A percentile compares a stretch with the other conserved stretches of the same genome.
Conservation (phyloP, 2,113 vertebrate genomes). For the Pseudopipra pipra region DNA sequence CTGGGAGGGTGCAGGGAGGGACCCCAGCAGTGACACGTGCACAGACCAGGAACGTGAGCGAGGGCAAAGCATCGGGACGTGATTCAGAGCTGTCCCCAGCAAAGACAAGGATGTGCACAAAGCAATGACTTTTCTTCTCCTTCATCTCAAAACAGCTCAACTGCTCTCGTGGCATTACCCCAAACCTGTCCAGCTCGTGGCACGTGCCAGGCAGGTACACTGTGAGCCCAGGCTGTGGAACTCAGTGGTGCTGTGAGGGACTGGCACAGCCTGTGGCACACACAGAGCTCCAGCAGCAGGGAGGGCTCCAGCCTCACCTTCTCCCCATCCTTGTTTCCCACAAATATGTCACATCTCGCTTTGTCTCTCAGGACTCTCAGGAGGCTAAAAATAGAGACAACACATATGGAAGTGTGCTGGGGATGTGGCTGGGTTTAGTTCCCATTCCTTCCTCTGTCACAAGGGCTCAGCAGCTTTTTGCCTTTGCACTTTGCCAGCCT, state of each 20-base stretch:
- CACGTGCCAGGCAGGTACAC: fast-evolving
- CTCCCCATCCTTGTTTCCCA: not conserved
- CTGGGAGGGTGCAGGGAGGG: not conserved
- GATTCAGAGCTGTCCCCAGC: not conserved
- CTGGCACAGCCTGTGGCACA: not conserved
- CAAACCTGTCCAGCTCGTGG: not conserved
- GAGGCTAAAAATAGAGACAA: not conserved
- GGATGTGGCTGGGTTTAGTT: not conserved
- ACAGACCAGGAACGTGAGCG: fast-evolving
- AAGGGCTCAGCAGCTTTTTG: not conserved
- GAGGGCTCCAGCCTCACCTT: not conserved
- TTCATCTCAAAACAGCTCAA: not conserved
- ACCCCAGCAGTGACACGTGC: fast-evolving
- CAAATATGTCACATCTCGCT: not conserved
- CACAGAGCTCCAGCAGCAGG: not conserved
- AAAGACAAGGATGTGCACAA: not conserved
- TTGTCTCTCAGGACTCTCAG: not conserved
- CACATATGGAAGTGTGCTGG: not conserved
- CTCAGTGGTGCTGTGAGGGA: not conserved
- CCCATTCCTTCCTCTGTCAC: not conserved
- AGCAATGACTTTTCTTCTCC: not conserved
- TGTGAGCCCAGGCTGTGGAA: not conserved
- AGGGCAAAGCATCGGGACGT: not conserved
- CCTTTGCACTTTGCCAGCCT: not conserved
- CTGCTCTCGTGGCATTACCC: not conserved